A percentile compares a stretch with the other conserved stretches of the same genome.
Conservation (phyloP, 1,140 invertebrate genomes). For the Dendroctonus ponderosae region DNA sequence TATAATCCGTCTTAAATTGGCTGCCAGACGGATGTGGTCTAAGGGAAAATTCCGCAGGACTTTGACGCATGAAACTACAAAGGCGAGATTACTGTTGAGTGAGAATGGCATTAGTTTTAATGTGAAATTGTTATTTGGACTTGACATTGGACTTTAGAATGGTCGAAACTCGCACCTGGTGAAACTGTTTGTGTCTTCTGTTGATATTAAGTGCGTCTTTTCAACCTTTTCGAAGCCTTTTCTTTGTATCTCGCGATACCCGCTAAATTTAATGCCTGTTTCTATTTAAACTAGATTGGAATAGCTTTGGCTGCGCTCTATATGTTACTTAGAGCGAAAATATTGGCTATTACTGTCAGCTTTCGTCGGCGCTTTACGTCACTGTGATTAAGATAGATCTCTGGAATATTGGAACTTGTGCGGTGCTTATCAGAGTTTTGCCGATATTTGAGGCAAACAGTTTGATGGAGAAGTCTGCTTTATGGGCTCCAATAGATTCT, state of each 20-base stretch:
- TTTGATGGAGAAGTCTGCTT: no score
- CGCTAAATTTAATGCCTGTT: constrained; percentile 24
- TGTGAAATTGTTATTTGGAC: no score
- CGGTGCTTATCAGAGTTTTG: no score
- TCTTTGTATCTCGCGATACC: constrained; percentile 19
- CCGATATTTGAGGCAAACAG: no score
- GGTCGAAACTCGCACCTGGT: not conserved
- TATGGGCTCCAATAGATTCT: no score
- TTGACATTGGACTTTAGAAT: no score
- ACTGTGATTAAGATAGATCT: constrained; percentile 34
- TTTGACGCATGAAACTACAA: constrained; percentile 1
- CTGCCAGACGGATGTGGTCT: constrained; percentile 9
- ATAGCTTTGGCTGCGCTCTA: constrained; percentile 25
- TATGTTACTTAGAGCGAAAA: constrained; percentile 32
- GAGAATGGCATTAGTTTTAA: no score
- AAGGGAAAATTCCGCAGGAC: constrained; percentile 5
- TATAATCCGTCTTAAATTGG: constrained; percentile 17
- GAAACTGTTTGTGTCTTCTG: no score
- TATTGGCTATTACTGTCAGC: constrained; percentile 37
- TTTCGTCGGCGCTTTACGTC: constrained; percentile 28
- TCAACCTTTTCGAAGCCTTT: no score
- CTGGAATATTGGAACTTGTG: constrained; percentile 5
- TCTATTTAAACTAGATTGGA: constrained; percentile 36
- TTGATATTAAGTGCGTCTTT: no score
- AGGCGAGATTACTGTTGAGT: no score